Conservation (phyloP, 2,113 vertebrate species). For the Vireo altiloquus region DNA sequence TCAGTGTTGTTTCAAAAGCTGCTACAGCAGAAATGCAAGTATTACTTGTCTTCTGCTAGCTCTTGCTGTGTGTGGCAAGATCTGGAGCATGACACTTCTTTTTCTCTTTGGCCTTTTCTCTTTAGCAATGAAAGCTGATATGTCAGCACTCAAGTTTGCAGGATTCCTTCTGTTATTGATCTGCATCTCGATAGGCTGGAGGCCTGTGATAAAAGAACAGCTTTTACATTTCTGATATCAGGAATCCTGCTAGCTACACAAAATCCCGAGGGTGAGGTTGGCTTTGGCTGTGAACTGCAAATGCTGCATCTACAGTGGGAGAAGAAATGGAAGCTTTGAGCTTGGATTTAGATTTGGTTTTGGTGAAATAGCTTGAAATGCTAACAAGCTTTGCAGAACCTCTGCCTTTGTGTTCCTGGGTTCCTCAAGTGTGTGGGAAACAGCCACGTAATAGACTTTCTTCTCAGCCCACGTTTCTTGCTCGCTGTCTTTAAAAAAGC, state of each 20-base stretch:
- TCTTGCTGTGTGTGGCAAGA: not conserved
- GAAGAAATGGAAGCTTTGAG: not conserved
- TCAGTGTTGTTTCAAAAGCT: not conserved
- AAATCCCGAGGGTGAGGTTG: not conserved
- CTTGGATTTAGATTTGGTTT: not conserved
- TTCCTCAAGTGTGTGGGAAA: slow-evolving; percentile 56
- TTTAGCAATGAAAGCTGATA: not conserved
- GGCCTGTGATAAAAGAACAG: not conserved
- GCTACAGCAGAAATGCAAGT: not conserved
- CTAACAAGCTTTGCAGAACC: slow-evolving; percentile 1
- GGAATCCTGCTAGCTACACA: not conserved
- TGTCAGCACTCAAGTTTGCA: not conserved
- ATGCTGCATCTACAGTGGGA: not conserved
- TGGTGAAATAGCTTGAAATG: slow-evolving; percentile 25
- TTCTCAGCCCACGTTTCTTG: slow-evolving; percentile 55
- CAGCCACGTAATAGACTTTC: slow-evolving; percentile 46
- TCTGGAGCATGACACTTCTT: not conserved
- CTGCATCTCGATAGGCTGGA: not conserved
- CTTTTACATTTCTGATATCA: slow-evolving; percentile 18
- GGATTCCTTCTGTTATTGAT: slow-evolving; percentile 47
- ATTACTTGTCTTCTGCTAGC: not conserved
- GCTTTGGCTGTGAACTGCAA: not conserved
- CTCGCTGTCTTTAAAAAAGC: slow-evolving; percentile 36
- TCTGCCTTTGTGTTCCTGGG: slow-evolving; percentile 54
- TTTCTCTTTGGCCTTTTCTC: not conserved